These are phyloP conservation scores for Sitobion miscanthi DNA, from an alignment of 1,140 invertebrate genomes.

Conservation along the genomic window DNA sequence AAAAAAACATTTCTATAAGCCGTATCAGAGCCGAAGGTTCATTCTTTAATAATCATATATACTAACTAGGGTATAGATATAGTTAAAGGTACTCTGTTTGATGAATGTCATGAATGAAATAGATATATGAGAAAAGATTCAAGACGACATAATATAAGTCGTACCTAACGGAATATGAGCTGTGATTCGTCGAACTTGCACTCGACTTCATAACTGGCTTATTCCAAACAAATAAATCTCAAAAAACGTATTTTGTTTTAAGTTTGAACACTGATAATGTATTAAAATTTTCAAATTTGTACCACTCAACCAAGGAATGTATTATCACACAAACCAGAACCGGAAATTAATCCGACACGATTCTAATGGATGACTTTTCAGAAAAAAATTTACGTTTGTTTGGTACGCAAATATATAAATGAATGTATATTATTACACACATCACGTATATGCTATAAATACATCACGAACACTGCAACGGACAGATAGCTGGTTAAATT, in stretches of 20 bases:
- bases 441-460: background rate
- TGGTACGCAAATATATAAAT: background rate
- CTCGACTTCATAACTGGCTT: background rate
- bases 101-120: background rate
- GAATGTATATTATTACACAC: background rate
- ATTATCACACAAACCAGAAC: background rate
- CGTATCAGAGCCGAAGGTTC: background rate
- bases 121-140: background rate
- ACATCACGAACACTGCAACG: background rate
- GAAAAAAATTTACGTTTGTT: background rate
- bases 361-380: background rate
- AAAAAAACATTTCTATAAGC: background rate
- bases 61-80: background rate
- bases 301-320: background rate
- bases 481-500: background rate
- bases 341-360: background rate
- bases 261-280: background rate
- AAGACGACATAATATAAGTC: background rate
- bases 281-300: background rate
- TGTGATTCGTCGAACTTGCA: background rate
- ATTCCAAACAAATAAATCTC: background rate
- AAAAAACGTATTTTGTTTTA: background rate
- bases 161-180: background rate
- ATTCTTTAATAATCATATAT: background rate
- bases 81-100: background rate